Evolutionary conservation across 1,140 invertebrate species (phyloP).

Genomic region (Calosoma granatense): DNA sequence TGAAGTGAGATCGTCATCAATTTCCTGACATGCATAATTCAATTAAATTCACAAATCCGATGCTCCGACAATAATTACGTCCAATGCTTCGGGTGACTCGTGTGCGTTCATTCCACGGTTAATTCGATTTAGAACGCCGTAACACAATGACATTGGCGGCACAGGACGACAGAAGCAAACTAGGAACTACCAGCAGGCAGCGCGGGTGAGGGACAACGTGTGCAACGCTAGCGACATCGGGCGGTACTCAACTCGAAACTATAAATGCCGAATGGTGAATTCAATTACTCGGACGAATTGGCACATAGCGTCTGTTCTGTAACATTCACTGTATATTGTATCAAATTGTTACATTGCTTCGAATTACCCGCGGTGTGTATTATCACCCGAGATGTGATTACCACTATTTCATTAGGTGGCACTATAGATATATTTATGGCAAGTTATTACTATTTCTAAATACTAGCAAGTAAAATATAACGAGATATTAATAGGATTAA

Average conservation of each 20-base stretch:
- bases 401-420: too few species aligned
- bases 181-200: too few species aligned
- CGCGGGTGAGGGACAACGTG: not conserved
- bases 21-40: not conserved
- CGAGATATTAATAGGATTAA: too few species aligned
- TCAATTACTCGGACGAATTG: not conserved
- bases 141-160: not conserved
- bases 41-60: not conserved
- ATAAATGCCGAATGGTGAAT: not conserved
- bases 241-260: not conserved
- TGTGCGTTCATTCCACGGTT: not conserved
- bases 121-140: not conserved
- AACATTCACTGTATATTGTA: not conserved
- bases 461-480: too few species aligned
- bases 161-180: too few species aligned
- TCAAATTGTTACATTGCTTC: not conserved
- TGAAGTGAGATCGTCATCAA: not conserved
- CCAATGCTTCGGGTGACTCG: not conserved
- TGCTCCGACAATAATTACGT: not conserved
- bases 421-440: too few species aligned
- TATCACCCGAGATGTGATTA: too few species aligned
- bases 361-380: not conserved
- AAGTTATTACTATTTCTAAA: too few species aligned
- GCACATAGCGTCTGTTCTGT: not conserved
- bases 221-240: not conserved